phyloP scores from a whole-genome alignment of 2,797 vertebrate genomes.

The Characodon lateralis region DNA sequence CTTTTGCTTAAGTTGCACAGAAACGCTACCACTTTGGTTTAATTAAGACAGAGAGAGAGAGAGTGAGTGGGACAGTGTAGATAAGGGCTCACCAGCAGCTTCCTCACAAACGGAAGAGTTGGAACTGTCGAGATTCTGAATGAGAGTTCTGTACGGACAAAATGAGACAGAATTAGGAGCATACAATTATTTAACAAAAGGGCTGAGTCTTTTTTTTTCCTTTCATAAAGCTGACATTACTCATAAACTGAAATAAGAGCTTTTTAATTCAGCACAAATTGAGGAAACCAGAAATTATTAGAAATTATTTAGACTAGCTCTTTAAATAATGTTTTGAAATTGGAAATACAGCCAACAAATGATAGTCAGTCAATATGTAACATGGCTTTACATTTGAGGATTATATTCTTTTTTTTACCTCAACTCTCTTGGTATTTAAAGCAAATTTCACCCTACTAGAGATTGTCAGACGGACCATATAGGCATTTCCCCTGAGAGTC shows the following conservation, averaged over 20 bases:
- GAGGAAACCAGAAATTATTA: background rate
- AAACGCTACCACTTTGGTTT: slow-evolving; percentile 53
- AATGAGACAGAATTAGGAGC: slow-evolving; percentile 31
- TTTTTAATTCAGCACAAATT: slow-evolving; percentile 19
- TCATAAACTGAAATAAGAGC: slow-evolving; percentile 38
- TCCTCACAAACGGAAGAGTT: slow-evolving; percentile 81
- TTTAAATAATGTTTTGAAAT: slow-evolving; percentile 1
- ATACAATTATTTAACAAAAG: slow-evolving; percentile 25
- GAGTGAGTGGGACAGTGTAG: slow-evolving; percentile 41
- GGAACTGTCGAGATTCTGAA: slow-evolving; percentile 82
- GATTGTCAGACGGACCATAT: background rate
- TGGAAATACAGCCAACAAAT: slow-evolving; percentile 5
- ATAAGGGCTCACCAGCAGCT: slow-evolving; percentile 77
- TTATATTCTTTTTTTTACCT: background rate
- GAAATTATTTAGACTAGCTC: slow-evolving; percentile 4
- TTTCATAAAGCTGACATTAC: slow-evolving; percentile 18
- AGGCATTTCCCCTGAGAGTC: background rate
- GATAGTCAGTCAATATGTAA: background rate
- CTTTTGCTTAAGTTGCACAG: slow-evolving; percentile 47
- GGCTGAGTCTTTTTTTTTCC: slow-evolving; percentile 12
- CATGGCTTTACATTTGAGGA: background rate
- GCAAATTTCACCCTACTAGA: background rate
- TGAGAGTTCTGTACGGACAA: slow-evolving; percentile 68
- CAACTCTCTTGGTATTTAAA: background rate
- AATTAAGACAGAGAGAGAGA: slow-evolving; percentile 56